Percentiles rank a stretch among this genome's conserved stretches.
Conservation (phyloP, 2,888 invertebrate genomes). For the Seladonia tumulorum region DNA sequence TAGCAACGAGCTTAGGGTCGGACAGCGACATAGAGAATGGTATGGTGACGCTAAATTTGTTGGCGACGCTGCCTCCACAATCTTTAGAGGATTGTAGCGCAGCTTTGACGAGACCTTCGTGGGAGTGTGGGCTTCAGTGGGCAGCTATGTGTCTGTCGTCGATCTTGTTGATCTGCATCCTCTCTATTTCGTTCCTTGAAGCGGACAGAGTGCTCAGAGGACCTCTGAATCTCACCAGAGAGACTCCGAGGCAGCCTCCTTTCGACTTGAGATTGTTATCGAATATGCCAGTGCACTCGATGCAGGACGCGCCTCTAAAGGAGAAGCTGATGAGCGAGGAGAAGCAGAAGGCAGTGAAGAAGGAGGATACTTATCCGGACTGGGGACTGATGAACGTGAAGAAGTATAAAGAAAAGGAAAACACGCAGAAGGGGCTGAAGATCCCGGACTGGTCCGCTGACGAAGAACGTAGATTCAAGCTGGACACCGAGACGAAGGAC, state of each 20-base stretch:
- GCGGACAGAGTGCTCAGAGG: slow-evolving; percentile 88
- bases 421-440: slow-evolving; percentile 72
- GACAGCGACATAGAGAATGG: slow-evolving; percentile 70
- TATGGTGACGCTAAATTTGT: slow-evolving; percentile 75
- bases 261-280: slow-evolving; percentile 86
- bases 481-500: slow-evolving; percentile 79
- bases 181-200: slow-evolving; percentile 90
- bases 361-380: slow-evolving; percentile 77
- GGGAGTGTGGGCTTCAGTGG: slow-evolving; percentile 91
- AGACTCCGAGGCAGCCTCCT: slow-evolving; percentile 86
- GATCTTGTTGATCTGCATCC: slow-evolving; percentile 87
- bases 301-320: slow-evolving; percentile 71
- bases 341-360: slow-evolving; percentile 69
- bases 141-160: slow-evolving; percentile 86
- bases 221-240: slow-evolving; percentile 85
- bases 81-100: slow-evolving; percentile 89
- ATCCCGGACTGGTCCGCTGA: slow-evolving; percentile 80
- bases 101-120: slow-evolving; percentile 89
- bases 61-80: slow-evolving; percentile 86
- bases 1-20: slow-evolving; percentile 87
- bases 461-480: slow-evolving; percentile 78
- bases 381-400: slow-evolving; percentile 79
- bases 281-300: slow-evolving; percentile 83
- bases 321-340: slow-evolving; percentile 69
- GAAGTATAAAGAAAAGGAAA: slow-evolving; percentile 77